Conservation (phyloP, 64 coral and sea anemone species). For the Pocillopora damicornis region DNA sequence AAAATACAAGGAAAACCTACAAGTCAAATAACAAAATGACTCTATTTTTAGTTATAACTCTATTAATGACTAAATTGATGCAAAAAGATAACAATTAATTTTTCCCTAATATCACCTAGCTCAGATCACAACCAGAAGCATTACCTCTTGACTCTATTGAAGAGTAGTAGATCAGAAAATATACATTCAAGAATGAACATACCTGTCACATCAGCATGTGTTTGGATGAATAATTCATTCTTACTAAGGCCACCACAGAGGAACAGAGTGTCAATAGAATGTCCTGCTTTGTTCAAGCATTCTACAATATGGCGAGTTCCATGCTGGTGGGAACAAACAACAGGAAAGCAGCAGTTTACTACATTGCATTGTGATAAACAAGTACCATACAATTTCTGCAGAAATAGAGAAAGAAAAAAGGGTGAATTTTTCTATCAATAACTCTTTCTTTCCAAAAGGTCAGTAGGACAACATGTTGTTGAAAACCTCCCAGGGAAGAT, state of each 20-base stretch:
- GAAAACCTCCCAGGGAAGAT: too few species aligned
- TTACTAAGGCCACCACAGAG: conserved; percentile 92
- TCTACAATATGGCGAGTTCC: conserved; percentile 88
- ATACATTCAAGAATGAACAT: not conserved
- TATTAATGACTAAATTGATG: not conserved
- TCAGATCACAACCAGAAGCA: too few species aligned
- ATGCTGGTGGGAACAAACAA: conserved; percentile 45
- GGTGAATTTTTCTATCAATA: too few species aligned
- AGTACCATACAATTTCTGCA: not conserved
- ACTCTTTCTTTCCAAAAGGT: too few species aligned
- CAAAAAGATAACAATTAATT: too few species aligned
- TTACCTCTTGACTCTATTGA: too few species aligned
- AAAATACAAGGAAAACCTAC: conserved; percentile 78
- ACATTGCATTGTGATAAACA: not conserved
- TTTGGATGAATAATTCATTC: conserved; percentile 78
- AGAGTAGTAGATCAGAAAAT: too few species aligned
- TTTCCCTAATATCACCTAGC: too few species aligned
- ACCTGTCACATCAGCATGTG: conserved; percentile 93
- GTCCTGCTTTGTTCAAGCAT: conserved; percentile 70
- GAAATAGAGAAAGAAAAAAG: too few species aligned
- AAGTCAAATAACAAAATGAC: not conserved
- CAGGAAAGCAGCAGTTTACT: not conserved
- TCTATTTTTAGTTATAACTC: not conserved
- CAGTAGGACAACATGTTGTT: too few species aligned
- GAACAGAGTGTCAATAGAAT: conserved; percentile 76